phyloP scores from a whole-genome alignment of 1,140 invertebrate genomes.

The Drosophila erecta region DNA sequence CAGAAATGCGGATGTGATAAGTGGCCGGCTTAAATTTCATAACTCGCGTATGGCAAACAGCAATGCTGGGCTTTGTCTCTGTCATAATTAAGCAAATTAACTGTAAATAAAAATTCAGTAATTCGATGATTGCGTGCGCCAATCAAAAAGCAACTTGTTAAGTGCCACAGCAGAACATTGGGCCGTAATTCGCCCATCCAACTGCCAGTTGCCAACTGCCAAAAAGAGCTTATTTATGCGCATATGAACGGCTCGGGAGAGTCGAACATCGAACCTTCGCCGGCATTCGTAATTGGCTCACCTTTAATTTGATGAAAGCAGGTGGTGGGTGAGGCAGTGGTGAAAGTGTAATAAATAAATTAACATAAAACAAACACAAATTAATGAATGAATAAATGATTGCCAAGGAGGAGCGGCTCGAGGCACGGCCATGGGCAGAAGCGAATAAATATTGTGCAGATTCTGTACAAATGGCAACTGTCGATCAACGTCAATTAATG shows the following conservation, averaged over 20 bases:
- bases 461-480: constrained; percentile 68
- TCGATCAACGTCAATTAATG: constrained; percentile 78
- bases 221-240: constrained; percentile 60
- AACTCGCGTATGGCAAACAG: constrained; percentile 35
- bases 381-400: constrained; percentile 83
- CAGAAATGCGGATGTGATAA: constrained; percentile 57
- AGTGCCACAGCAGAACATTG: constrained; percentile 57
- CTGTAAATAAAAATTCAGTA: constrained; percentile 66
- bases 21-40: constrained; percentile 58
- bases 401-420: constrained; percentile 20
- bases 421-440: neutral
- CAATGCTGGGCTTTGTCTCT: constrained; percentile 16
- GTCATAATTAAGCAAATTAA: constrained; percentile 75
- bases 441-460: constrained; percentile 66
- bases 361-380: constrained; percentile 82
- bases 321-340: constrained; percentile 2
- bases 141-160: constrained; percentile 79
- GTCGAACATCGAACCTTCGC: too few species aligned
- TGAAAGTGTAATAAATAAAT: constrained; percentile 74
- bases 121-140: constrained; percentile 63
- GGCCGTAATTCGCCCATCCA: constrained; percentile 43
- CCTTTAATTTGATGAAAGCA: constrained; percentile 39
- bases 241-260: constrained; percentile 38
- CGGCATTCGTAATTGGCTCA: constrained; percentile 68
- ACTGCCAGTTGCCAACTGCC: neutral